Base-by-base conservation (phyloP, 2,113 vertebrate species). In the Reinhardtius hippoglossoides region DNA sequence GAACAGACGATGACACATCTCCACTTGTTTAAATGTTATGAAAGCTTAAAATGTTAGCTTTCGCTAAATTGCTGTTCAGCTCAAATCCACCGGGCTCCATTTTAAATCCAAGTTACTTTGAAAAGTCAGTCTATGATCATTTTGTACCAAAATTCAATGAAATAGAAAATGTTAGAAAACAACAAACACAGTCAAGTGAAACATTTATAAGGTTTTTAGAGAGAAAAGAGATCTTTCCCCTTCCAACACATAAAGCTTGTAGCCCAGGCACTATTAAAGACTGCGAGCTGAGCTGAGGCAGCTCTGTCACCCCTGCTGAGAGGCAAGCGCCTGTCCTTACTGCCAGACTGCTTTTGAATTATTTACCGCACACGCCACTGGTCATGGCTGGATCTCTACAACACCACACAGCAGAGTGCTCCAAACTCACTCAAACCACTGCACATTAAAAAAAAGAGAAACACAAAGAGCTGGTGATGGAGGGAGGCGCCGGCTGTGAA, bases 331-430 rank as follows among this genome's bases (percentile, higher is more conserved):
- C 78, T 62, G 71, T 88, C 90, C 78, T 82, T 59, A 76, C 73
- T 83, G 88, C 84, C 84, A 91, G 84, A 86, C 87, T 84, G 87
- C 84, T 81, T 80, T 85, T 94, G 81, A 93, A 94, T 93, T 92
- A 94, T 93, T 93, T 85, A 94, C 81, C 61, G 24, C 74, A 76
- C 71, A 86, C 60, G 14, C 81, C 75, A 82, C 78, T 77, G 78
- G 74, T 86, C 80, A 86, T 65, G 73, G 87, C 87, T 77, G 83
- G 66, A 83, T 78, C 89, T 90, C 83, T 80, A 90, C 84, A 88
- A 83, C 83, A 80, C 80, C 74, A 80, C 59, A 64, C 74, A 85
- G 78, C 66, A 7, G 80, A 80, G 78, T 66, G 77, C 80, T 63
- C 54, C 66, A 24, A 46, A 72, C 78, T 81, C 69, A 84, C 84